Evolutionary conservation across 2,113 vertebrate species (phyloP).

Genomic region (Hiodon tergisus): DNA sequence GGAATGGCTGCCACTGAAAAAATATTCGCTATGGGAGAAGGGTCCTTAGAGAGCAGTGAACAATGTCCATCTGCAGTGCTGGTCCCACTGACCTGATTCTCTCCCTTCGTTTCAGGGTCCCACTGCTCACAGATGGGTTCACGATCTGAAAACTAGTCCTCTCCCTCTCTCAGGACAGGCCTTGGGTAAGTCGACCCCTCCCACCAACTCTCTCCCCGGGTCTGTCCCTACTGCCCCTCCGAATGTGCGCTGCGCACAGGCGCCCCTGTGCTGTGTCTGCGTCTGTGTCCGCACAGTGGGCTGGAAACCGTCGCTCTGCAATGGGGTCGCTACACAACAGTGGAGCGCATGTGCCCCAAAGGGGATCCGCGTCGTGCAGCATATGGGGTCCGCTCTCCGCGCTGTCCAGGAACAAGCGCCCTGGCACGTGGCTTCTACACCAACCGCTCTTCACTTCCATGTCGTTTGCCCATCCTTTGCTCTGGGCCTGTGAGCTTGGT

Average conservation of each 20-base stretch:
- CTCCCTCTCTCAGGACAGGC: not conserved
- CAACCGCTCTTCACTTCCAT: too few species aligned
- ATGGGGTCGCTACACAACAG: slow-evolving; percentile 27
- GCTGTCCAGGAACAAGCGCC: slow-evolving; percentile 41
- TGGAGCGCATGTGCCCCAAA: too few species aligned
- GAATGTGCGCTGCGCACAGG: slow-evolving; percentile 28
- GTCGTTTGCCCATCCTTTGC: too few species aligned
- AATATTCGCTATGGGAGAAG: not conserved
- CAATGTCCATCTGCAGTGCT: not conserved
- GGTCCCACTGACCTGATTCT: too few species aligned
- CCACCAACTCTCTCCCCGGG: too few species aligned
- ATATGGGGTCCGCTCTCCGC: slow-evolving; percentile 53
- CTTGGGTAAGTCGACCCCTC: slow-evolving; percentile 6
- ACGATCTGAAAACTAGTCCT: too few species aligned
- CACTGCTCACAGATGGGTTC: too few species aligned
- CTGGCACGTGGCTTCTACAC: too few species aligned
- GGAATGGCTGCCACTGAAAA: too few species aligned
- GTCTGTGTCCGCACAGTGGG: slow-evolving; percentile 47
- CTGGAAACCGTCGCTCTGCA: slow-evolving; percentile 46
- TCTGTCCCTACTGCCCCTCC: slow-evolving; percentile 19
- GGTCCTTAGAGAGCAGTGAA: not conserved
- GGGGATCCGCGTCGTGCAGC: slow-evolving; percentile 45
- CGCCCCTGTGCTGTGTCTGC: slow-evolving; percentile 43
- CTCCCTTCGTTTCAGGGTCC: too few species aligned
- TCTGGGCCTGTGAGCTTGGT: too few species aligned